Base-by-base conservation (phyloP, 1,140 invertebrate species). In the Hyposmocoma kahamanoa region DNA sequence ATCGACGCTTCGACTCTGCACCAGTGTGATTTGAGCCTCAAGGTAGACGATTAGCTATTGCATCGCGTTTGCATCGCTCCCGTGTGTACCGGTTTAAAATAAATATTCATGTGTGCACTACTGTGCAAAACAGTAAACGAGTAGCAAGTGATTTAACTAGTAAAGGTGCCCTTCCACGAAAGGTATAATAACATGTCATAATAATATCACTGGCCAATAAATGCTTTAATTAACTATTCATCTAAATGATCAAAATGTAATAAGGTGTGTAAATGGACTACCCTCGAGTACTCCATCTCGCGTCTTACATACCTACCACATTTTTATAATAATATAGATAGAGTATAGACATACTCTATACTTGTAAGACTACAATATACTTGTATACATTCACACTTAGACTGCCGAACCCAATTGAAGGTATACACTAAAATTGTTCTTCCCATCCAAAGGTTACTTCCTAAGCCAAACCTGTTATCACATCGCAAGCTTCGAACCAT, bases 221-320 rank as follows among this genome's bases (percentile, higher is more conserved):
- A 6, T 28, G 24, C 5, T 6, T 6, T 6, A 50, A 15, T 42
- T 41, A 26, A 44, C 32, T 52, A 38, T 38, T 38, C 17, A 39
- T 18, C 22, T 44, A 43, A 10, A 50, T 26, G 32, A 45, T 51
- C 39, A 50, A 78, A 73, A 78, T 70, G 58, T 67, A 56, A 59
- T 56, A 75, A 73, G 59, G 61, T 67, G 63, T 75, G 71, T 70
- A 76, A 68, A 72, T 62, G 56, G 72, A 76, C 72, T 73, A 74
- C 62, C 58, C 64, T 63, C 48, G 53, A 47, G 59, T 78, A 75
- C 68, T 65, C 67, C 65, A 75, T 71, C 73, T 80, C 79, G 76
- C 76, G 76, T 75, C 75, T 62, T 67, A 70, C 76, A 74, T 64
- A 62, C 62, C 60, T 59, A 44, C 62, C 51, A 73, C 64, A 70